Base-by-base conservation (phyloP, 64 coral and sea anemone species). In the Acropora yongei region DNA sequence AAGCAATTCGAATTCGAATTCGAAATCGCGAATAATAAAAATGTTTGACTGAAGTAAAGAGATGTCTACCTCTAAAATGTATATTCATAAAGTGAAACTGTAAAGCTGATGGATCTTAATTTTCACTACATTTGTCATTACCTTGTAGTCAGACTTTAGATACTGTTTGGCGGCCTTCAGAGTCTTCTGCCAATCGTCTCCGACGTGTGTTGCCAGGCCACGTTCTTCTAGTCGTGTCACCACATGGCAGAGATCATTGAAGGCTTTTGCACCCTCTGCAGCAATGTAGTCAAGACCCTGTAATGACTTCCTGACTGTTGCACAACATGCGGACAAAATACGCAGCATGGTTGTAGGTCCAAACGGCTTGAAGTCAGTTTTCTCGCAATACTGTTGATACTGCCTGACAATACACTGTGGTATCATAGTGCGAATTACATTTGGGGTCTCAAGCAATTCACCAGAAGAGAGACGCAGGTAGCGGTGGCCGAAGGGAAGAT, bases 401-500 rank as follows among this genome's bases (percentile, higher is more conserved):
- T 68, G 65, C 65, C 65, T 68, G 2, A 68, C 65, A 68, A 68
- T 68, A 2, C 65, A 2, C 65, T 68, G 65, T 2, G 65, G 65
- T 6, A 68, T 68, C 65, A 68, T 68, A 11, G 8, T 68, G 9
- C 65, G 65, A 11, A 68, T 68, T 3, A 68, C 65, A 16, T 68
- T 68, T 68, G 65, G 65, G 3, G 65, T 68, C 17, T 68, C 65
- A 18, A 68, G 65, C 65, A 68, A 11, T 60, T 60, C 13, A 60
- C 57, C 57, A 60, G 57, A 60, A 60, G 57, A 60, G 57, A 60
- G 57, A 60, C 13, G 57, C 57, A 60, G 65, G 17, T 68, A 68
- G 9, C 65, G 65, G 6, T 68, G 65, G 2, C 65, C 65, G 17
- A 68, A 68, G 6, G 73, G 86, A 6, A 88, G 68, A 88, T 88